Evolutionary conservation across 1,140 invertebrate species (phyloP), one percentile per base, ranked within the genome.

Genomic region (Trachymyrmex septentrionalis): DNA sequence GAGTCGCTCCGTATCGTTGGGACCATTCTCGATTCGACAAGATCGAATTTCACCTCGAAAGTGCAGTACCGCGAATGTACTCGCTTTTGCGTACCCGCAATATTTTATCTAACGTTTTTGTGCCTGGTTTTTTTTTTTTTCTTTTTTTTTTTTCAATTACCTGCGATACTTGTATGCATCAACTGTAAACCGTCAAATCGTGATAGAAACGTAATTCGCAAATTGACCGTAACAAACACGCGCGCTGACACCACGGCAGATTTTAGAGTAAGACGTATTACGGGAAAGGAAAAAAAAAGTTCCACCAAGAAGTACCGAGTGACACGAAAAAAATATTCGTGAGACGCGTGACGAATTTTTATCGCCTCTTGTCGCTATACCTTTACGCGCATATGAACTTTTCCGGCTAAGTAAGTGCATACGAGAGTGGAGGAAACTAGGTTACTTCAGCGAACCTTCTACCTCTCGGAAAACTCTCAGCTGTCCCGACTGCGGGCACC

Each of bases 1-100:
- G 89, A 88, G 87, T 85, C 59, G 82, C 72, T 66, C n/a, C 81
- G 87, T 88, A 77, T 87, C 86, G 80, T 38, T 57, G 82, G 57
- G 57, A 61, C 57, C 44, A 55, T 50, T 72, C 38, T 75, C 19
- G 30, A 75, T 59, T 30, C 48, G 72, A 71, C 87, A 80, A 88
- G 89, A 92, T 88, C 91, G 86, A 92, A 88, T 92, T 89, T 84
- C 64, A 87, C 63, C 69, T 84, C 80, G 69, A 84, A n/a, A 75
- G 69, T 61, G 66, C 66, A 57, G 50, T 53, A 67, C 48, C 76
- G 48, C 55, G 14, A 71, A 24, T 9, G 14, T 38, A 2, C 14
- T 50, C 55, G 21, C 30, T 30, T 55, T 16, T 30, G 34, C 21
- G 2, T 5, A 19, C 44, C 9, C 4, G 55, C 55, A 57, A 61